Conservation (phyloP, 64 coral and sea anemone species). For the Montipora cactus region DNA sequence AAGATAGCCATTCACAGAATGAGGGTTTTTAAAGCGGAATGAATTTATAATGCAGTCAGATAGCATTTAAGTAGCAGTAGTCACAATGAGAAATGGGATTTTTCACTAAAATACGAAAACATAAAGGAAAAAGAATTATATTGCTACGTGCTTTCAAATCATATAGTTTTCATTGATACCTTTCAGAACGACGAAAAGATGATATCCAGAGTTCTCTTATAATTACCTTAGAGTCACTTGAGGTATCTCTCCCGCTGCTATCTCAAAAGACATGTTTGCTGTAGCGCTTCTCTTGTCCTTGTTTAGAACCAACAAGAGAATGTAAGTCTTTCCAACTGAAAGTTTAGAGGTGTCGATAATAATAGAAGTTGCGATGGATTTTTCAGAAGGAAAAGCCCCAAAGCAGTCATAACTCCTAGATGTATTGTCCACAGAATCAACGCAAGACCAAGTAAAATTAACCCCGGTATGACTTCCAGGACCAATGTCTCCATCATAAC, state of each 20-base stretch:
- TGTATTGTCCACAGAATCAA: background rate
- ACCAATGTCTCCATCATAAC: constrained; percentile 18
- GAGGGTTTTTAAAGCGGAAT: too few species aligned
- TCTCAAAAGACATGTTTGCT: constrained; percentile 20
- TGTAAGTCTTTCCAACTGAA: background rate
- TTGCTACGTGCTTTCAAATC: too few species aligned
- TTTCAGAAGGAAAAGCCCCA: background rate
- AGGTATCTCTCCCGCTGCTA: background rate
- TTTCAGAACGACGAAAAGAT: too few species aligned
- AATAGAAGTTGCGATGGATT: too few species aligned
- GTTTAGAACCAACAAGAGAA: background rate
- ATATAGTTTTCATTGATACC: too few species aligned
- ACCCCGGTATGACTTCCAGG: constrained; percentile 6
- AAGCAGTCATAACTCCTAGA: background rate
- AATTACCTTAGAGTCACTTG: constrained; percentile 1
- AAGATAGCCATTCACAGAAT: background rate
- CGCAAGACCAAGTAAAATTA: background rate
- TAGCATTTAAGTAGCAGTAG: too few species aligned
- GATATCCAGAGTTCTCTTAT: too few species aligned
- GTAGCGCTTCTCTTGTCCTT: constrained; percentile 15
- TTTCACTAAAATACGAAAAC: too few species aligned
- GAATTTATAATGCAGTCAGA: too few species aligned
- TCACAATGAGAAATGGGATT: too few species aligned
- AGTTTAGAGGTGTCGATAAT: background rate
- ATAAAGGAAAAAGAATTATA: too few species aligned